Conservation (phyloP, 2,113 vertebrate genomes). For the Percopsis transmontana region DNA sequence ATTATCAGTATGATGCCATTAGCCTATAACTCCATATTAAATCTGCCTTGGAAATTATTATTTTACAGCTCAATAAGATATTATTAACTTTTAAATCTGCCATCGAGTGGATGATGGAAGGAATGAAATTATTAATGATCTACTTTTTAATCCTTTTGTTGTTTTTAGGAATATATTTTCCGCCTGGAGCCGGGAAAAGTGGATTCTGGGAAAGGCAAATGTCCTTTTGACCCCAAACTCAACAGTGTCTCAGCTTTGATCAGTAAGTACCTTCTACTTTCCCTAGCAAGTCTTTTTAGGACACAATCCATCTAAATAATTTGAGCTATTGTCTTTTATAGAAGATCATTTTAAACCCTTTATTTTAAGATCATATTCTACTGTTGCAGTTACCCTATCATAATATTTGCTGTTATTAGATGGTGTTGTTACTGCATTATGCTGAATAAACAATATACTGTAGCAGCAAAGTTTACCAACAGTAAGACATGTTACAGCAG, state of each 20-base stretch:
- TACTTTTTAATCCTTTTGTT: constrained; percentile 16
- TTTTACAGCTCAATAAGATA: constrained; percentile 15
- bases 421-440: not conserved
- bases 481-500: too few species aligned
- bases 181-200: constrained; percentile 94
- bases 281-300: not conserved
- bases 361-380: not conserved
- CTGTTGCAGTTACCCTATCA: not conserved
- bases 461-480: too few species aligned
- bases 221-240: constrained; percentile 96
- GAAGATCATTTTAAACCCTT: not conserved
- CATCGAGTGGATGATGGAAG: not conserved
- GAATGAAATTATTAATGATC: constrained; percentile 10
- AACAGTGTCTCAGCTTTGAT: constrained; percentile 96
- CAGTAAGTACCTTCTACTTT: constrained; percentile 83
- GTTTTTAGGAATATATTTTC: constrained; percentile 92
- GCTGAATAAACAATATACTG: not conserved
- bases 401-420: not conserved
- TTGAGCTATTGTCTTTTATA: not conserved
- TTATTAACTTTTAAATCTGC: constrained; percentile 4
- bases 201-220: constrained; percentile 98
- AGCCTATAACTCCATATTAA: constrained; percentile 20
- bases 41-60: constrained; percentile 24
- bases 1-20: constrained; percentile 23
- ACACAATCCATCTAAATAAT: not conserved